Evolutionary conservation across 2,113 vertebrate genomes (phyloP).

Genomic region (Oryzias celebensis): DNA sequence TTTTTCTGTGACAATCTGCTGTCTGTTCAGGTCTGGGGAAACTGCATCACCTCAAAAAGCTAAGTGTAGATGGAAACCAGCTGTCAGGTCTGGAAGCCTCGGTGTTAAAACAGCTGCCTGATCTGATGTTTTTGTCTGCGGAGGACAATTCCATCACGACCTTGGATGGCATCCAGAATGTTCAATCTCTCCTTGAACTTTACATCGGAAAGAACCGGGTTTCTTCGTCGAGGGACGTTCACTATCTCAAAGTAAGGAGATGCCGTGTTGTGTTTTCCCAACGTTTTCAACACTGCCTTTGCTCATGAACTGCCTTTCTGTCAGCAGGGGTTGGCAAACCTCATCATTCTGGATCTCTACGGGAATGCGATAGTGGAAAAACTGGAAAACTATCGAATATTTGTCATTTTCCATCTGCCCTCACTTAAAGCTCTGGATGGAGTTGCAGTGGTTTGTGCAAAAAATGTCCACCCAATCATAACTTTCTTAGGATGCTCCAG

Average conservation of each 20-base stretch:
- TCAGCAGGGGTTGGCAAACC: slow-evolving; percentile 77
- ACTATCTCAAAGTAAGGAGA: slow-evolving; percentile 64
- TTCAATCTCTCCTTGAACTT: slow-evolving; percentile 80
- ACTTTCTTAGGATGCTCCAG: neutral
- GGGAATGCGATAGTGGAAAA: slow-evolving; percentile 82
- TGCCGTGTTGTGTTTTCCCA: neutral
- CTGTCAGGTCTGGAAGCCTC: slow-evolving; percentile 76
- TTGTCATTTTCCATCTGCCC: slow-evolving; percentile 84
- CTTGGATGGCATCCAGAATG: slow-evolving; percentile 79
- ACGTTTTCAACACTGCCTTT: neutral
- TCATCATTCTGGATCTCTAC: slow-evolving; percentile 84
- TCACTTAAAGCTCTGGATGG: slow-evolving; percentile 87
- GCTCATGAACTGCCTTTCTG: neutral
- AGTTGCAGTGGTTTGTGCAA: slow-evolving; percentile 73
- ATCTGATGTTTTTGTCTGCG: slow-evolving; percentile 82
- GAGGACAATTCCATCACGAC: slow-evolving; percentile 84
- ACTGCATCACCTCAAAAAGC: slow-evolving; percentile 75
- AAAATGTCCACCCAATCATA: neutral
- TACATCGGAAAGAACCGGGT: slow-evolving; percentile 84
- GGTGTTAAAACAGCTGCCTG: slow-evolving; percentile 77
- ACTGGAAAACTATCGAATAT: slow-evolving; percentile 84
- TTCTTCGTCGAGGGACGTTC: slow-evolving; percentile 80
- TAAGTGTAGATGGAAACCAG: slow-evolving; percentile 83
- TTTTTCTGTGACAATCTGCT: slow-evolving; percentile 15
- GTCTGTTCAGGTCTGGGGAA: slow-evolving; percentile 78